Base-by-base conservation (phyloP, 1,140 invertebrate genomes). In the silkworm (Bombyx mori) region DNA sequence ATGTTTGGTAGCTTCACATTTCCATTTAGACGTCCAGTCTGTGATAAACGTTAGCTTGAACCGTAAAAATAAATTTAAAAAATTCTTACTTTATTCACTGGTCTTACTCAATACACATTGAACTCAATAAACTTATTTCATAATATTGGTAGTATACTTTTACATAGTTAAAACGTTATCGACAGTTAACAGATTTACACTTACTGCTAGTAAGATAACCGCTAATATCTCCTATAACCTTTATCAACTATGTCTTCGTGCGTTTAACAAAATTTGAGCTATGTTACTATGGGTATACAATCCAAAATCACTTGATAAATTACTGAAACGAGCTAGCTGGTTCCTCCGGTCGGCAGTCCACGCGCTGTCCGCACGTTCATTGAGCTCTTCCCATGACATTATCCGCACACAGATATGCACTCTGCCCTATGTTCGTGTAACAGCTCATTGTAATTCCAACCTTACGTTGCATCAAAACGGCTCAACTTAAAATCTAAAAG, bases 341-440 rank as follows among this genome's bases (percentile, higher is more conserved):
- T 66, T 63, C 72, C 68, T 73, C 71, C 73, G 80, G 76, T 69
- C 82, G 68, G 80, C 76, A 80, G 79, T 79, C 78, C 74, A 79
- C 67, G 75, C 72, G 75, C 75, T 82, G 81, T 80, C 81, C 81
- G 82, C 74, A 76, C 77, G 78, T 82, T 82, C 79, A 83, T 77
- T 83, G 79, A 82, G 81, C 73, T 81, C 83, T 86, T 86, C 83
- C 81, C 83, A 86, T 84, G 83, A 86, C 83, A 86, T 86, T 86
- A 86, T 81, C 74, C 75, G 66, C 58, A 65, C 55, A 63, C 66
- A 61, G 54, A 66, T 62, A 67, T 70, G 71, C 67, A 70, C 26
- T 66, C 61, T 63, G 52, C 63, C 76, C 55, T 74, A 79, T 66
- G 65, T 65, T 56, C 26, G 63, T 57, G 56, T 35, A 42, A 50